phyloP scores from a whole-genome alignment of 2,888 invertebrate genomes.

The Drosophila imparisetae region DNA sequence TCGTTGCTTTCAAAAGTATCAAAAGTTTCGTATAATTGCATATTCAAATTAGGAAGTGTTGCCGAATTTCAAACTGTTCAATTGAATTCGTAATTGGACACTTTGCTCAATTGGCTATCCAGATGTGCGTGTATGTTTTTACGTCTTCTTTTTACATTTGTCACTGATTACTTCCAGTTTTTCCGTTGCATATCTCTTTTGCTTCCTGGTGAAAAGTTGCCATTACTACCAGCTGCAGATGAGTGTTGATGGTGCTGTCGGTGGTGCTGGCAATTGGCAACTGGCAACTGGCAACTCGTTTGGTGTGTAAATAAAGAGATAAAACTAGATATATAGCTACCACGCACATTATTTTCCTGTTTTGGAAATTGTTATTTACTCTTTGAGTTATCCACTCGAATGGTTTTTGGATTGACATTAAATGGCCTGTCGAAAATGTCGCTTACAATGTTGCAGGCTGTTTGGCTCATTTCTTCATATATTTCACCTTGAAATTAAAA shows the following conservation, averaged over 20 bases:
- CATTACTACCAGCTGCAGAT: constrained; percentile 24
- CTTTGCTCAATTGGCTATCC: constrained; percentile 30
- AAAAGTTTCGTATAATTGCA: no score
- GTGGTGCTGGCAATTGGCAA: no score
- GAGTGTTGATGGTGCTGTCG: background rate
- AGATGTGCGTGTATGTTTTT: constrained; percentile 37
- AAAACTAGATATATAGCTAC: constrained; percentile 25
- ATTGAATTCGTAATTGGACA: constrained; percentile 39
- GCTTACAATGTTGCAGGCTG: background rate
- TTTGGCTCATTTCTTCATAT: background rate
- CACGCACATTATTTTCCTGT: constrained; percentile 34
- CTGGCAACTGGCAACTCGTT: background rate
- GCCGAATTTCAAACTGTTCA: constrained; percentile 7
- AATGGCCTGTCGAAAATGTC: background rate
- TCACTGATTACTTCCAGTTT: background rate
- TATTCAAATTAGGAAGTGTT: constrained; percentile 9
- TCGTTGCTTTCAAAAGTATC: background rate
- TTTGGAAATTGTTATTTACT: constrained; percentile 40
- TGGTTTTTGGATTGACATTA: background rate
- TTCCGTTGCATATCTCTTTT: constrained; percentile 15
- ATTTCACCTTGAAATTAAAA: background rate
- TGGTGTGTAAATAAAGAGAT: constrained; percentile 3
- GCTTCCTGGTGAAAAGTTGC: constrained; percentile 75
- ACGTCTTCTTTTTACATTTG: background rate
- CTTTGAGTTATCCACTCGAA: constrained; percentile 46